Evolutionary conservation across 2,797 vertebrate species (phyloP).

Genomic region (Esox lucius): DNA sequence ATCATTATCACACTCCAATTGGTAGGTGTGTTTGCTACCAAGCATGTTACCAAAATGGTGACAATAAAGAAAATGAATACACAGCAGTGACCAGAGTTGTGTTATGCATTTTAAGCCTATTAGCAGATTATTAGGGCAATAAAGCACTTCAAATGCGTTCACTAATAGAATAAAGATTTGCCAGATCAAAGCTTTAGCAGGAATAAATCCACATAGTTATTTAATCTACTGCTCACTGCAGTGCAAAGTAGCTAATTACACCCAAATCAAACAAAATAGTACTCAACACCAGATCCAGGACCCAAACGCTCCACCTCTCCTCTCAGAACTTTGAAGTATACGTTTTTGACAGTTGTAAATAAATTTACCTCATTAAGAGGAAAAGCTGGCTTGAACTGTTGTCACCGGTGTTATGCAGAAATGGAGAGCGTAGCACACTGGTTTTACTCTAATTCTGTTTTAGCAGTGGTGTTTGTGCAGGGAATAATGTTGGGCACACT

Average conservation of each 20-base stretch:
- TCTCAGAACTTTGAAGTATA: slow-evolving; percentile 23
- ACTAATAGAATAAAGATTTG: slow-evolving; percentile 18
- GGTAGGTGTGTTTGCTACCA: slow-evolving; percentile 5
- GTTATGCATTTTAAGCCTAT: slow-evolving; percentile 17
- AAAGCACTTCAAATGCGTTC: slow-evolving; percentile 20
- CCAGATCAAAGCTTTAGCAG: slow-evolving; percentile 34
- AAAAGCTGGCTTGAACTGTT: slow-evolving; percentile 1
- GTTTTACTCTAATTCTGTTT: neutral
- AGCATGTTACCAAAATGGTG: neutral
- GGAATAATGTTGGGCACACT: neutral
- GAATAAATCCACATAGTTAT: slow-evolving; percentile 33
- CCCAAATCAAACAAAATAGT: slow-evolving; percentile 39
- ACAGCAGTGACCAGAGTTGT: neutral
- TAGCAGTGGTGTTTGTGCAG: neutral
- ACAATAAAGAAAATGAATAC: neutral
- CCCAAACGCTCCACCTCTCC: neutral
- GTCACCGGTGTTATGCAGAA: slow-evolving; percentile 11
- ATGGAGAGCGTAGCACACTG: neutral
- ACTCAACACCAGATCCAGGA: neutral
- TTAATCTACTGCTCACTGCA: slow-evolving; percentile 32
- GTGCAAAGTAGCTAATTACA: slow-evolving; percentile 43
- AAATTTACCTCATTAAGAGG: slow-evolving; percentile 45
- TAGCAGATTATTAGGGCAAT: slow-evolving; percentile 16
- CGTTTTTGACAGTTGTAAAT: slow-evolving; percentile 32
- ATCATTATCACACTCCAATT: slow-evolving; percentile 1